phyloP scores from a whole-genome alignment of 2,888 invertebrate genomes.

The Hydrotaea diabolus region DNA sequence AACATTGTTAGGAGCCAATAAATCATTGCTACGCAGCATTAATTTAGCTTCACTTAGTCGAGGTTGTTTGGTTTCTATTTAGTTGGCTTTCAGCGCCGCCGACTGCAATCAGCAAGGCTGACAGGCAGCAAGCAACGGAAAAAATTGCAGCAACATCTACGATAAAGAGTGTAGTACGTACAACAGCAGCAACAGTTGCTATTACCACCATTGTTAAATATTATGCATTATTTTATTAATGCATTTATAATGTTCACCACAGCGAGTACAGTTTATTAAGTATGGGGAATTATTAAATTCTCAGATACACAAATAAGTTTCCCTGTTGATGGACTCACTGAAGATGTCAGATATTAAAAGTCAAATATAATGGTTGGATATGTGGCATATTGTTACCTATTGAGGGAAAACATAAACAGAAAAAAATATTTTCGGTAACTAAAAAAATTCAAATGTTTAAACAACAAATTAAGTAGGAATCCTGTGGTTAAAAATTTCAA shows the following conservation, averaged over 20 bases:
- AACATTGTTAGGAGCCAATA: constrained; percentile 52
- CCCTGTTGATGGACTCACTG: too few relatives aligned
- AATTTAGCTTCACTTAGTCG: constrained; percentile 33
- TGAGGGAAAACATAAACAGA: too few relatives aligned
- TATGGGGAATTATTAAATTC: background rate
- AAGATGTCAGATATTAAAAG: too few relatives aligned
- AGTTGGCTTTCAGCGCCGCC: constrained; percentile 6
- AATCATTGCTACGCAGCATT: constrained; percentile 64
- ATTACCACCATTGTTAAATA: background rate
- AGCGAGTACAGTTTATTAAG: background rate
- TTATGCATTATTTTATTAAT: constrained; percentile 40
- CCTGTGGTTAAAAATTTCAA: too few relatives aligned
- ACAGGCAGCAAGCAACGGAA: too few relatives aligned
- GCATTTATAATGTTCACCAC: background rate
- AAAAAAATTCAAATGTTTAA: too few relatives aligned
- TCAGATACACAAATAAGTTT: too few relatives aligned
- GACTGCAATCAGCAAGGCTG: constrained; percentile 44
- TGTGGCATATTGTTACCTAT: too few relatives aligned
- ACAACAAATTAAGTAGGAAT: too few relatives aligned
- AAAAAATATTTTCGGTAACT: too few relatives aligned
- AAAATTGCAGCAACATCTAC: background rate
- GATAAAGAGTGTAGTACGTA: background rate
- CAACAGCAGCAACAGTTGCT: constrained; percentile 21
- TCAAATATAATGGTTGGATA: too few relatives aligned
- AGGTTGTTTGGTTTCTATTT: background rate